Conservation (phyloP, 35 echinoderm and acorn worm genomes). For the Lytechinus variegatus region DNA sequence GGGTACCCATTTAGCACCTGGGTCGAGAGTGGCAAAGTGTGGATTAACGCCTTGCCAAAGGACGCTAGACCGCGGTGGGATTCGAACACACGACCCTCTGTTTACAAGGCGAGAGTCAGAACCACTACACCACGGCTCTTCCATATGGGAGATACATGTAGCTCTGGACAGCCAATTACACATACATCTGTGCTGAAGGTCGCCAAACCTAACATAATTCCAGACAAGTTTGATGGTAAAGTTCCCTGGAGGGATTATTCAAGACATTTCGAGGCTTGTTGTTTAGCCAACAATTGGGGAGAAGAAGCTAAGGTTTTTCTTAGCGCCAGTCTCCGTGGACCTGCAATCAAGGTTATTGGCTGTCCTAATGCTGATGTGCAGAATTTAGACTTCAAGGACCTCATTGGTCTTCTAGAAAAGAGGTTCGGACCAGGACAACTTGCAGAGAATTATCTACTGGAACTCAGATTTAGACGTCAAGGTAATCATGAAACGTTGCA, state of each 20-base stretch:
- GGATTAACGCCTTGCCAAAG: no score
- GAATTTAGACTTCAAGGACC: background rate
- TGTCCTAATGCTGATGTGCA: background rate
- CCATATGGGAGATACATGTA: no score
- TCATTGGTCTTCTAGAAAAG: background rate
- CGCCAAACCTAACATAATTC: background rate
- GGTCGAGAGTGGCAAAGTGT: no score
- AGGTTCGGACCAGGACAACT: constrained; percentile 44
- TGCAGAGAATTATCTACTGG: constrained; percentile 52
- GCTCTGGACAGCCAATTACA: no score
- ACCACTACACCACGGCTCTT: no score
- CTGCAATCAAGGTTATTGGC: background rate
- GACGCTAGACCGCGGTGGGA: no score
- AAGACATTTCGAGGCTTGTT: background rate
- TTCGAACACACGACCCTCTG: no score
- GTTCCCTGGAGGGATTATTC: background rate
- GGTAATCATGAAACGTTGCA: constrained; percentile 1
- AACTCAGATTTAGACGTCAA: constrained; percentile 15
- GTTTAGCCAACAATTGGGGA: background rate
- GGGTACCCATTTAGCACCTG: no score
- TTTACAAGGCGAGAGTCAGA: no score
- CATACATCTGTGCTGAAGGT: no score
- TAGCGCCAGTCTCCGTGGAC: background rate
- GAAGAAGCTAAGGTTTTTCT: background rate
- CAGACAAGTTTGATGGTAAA: background rate